Conservation (phyloP, 2,797 vertebrate genomes). For the Notamacropus eugenii region DNA sequence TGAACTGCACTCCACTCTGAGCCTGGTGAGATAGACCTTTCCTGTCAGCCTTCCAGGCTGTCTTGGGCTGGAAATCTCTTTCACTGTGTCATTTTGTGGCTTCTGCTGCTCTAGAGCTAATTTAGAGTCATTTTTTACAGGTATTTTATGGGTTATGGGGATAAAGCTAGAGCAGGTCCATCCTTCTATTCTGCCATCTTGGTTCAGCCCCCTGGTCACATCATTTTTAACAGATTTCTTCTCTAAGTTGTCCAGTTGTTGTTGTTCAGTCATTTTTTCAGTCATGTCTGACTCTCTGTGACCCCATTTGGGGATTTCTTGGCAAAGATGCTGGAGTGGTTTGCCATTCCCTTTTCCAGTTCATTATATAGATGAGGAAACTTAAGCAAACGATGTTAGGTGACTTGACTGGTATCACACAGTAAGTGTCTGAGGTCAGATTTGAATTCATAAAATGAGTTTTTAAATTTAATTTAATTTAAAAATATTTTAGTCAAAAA, state of each 20-base stretch:
- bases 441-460: background rate
- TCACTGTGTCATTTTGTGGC: too few species aligned
- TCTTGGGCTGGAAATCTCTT: too few species aligned
- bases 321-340: background rate
- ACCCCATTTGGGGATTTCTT: background rate
- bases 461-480: too few species aligned
- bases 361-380: background rate
- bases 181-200: too few species aligned
- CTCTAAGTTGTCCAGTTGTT: background rate
- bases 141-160: too few species aligned
- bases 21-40: too few species aligned
- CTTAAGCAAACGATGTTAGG: background rate
- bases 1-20: too few species aligned
- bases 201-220: background rate
- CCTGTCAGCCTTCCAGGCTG: too few species aligned
- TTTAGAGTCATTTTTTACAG: too few species aligned
- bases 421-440: background rate
- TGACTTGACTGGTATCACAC: background rate
- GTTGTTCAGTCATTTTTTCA: background rate
- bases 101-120: too few species aligned
- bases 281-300: background rate
- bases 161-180: too few species aligned
- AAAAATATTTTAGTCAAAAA: background rate
- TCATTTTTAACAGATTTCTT: background rate
- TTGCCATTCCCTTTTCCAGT: background rate